Evolutionary conservation across 2,888 invertebrate genomes (phyloP), one percentile per base, ranked within the genome.

Genomic region (Venustoraphidia nigricollis): DNA sequence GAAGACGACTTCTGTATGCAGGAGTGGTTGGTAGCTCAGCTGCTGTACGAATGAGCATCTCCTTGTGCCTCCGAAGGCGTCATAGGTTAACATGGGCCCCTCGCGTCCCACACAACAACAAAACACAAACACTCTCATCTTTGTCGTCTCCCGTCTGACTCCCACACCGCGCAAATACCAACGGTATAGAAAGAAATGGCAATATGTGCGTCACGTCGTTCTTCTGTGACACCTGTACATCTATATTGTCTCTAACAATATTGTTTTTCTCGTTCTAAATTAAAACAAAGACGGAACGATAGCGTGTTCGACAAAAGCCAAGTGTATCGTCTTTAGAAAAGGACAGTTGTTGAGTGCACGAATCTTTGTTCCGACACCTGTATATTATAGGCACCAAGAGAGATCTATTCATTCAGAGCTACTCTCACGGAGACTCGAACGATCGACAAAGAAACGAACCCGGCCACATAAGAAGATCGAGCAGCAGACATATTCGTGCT

Each of bases 11-110:
- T 46, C 46, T 40, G 46, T 46, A 34, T 34, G 34, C 27, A 10
- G 34, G 42, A 42, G 42, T 42, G 17, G 42, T 35, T 46, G 40
- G 46, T 46, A 46, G 46, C 46, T 40, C 46, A 34, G 36, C 46
- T 46, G 46, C 46, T 46, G 46, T 36, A 36, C 34, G 46, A 46
- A 46, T 46, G 46, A 46, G 17, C 34, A 42, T 42, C 42, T 42
- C 42, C 42, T 42, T 42, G 42, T 42, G 42, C 42, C 42, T 42
- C 42, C 34, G 42, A 42, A 42, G 42, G 42, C 42, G 42, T 42
- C 42, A 42, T 42, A 42, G 42, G 42, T 42, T 42, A 42, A 42
- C 14, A 9, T 42, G 11, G 42, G 17, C 17, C 17, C 42, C 17
- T 11, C 11, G 10, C 42, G 14, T 34, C 27, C 42, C 42, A 11